Base-by-base conservation (phyloP, 1,140 invertebrate species). In the Aphidius ervi region DNA sequence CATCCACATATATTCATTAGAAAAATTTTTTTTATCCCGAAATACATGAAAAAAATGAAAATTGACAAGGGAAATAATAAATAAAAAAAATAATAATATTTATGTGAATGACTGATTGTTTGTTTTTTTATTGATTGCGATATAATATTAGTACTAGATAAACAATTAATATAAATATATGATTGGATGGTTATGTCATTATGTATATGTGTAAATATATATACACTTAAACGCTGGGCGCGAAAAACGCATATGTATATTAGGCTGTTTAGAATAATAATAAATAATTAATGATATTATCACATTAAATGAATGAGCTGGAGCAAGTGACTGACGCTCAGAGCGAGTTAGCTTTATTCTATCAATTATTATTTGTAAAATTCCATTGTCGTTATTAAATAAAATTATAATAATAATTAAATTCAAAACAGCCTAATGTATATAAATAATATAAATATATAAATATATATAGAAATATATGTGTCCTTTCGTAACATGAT, bases 131-230 rank as follows among this genome's bases (percentile, higher is more conserved):
- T 46, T 45, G 66, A 66, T 72, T 72, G 69, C 67, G 65, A 71
- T 70, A 69, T 74, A 69, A 72, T 69, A 54, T 49, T 56, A 59
- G 64, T 74, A 74, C 68, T 68, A 69, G 73, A 66, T 70, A 63
- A 61, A 59, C 65, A 67, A 67, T 67, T 65, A 61, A 67, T 64
- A 63, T 63, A 60, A 67, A 59, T 56, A 69, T 64, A 62, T 40
- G 56, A 56, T 59, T 76, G 70, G 65, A 76, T 76, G 74, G 68
- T 73, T 16, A 74, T 73, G 69, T 73, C 71, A 68, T 52, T 76
- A 76, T 75, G 73, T 77, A 77, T 77, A 77, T 78, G 74, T 78
- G 72, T 76, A 75, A 68, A 76, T 75, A 77, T 74, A 77, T 75
- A 75, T 68, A 76, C 73, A 75, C 43, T 52, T 10, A 60, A 54